Percentiles rank a stretch among this genome's conserved stretches.
Conservation (phyloP, 1,140 invertebrate species). For the Apolygus lucorum region DNA sequence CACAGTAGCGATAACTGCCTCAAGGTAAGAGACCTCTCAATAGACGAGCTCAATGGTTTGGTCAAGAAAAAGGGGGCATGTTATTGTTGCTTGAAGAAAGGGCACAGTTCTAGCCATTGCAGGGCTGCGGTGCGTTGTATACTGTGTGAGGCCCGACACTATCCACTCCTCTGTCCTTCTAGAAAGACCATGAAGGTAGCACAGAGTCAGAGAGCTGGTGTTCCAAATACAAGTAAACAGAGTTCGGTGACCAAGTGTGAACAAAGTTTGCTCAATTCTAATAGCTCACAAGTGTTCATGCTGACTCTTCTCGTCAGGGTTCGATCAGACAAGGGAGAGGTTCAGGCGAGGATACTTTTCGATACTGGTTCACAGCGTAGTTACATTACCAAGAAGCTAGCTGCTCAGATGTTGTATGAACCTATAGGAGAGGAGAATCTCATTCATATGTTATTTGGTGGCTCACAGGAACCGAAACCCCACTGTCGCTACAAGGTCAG, state of each 20-base stretch:
- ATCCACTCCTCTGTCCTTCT: neutral
- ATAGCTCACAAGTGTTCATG: neutral
- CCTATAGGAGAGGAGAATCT: neutral
- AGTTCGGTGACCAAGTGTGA: too few species aligned
- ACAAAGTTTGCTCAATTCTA: neutral
- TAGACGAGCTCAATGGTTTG: neutral
- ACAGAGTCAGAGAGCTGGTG: too few species aligned
- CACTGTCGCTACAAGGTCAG: neutral
- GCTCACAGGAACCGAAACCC: neutral
- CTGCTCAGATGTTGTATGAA: neutral
- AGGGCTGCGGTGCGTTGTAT: neutral
- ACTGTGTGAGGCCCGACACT: neutral
- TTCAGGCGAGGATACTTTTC: neutral
- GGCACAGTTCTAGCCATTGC: neutral
- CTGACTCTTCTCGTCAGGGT: neutral
- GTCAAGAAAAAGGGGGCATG: neutral
- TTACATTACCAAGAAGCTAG: neutral
- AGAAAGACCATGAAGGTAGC: too few species aligned
- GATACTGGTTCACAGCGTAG: neutral
- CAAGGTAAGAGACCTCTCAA: neutral
- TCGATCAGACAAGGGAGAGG: neutral
- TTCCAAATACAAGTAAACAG: too few species aligned
- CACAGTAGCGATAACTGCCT: neutral
- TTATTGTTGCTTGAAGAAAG: neutral
- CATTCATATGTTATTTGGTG: slow-evolving; percentile 20